phyloP scores from a whole-genome alignment of 2,888 invertebrate species.

The Diarsia rubi region DNA sequence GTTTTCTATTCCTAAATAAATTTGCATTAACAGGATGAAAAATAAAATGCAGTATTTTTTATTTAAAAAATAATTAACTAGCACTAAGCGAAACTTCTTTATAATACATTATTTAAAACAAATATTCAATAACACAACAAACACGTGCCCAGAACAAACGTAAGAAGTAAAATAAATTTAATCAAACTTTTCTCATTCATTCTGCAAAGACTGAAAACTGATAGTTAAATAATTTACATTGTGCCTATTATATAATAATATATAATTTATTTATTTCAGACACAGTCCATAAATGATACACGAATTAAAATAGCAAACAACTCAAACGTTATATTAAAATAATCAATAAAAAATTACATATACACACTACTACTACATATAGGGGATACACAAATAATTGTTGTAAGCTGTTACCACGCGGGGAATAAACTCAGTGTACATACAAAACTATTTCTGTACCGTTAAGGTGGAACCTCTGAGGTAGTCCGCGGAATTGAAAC shows the following conservation, averaged over 20 bases:
- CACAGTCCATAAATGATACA: too few relatives aligned
- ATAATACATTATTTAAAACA: constrained; percentile 1
- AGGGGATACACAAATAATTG: constrained; percentile 14
- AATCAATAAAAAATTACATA: too few relatives aligned
- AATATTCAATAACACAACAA: constrained; percentile 48
- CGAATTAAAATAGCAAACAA: too few relatives aligned
- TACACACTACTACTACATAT: too few relatives aligned
- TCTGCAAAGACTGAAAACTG: constrained; percentile 36
- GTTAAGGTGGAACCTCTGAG: too few relatives aligned
- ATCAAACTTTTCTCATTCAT: constrained; percentile 46
- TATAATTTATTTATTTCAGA: too few relatives aligned
- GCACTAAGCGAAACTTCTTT: background rate
- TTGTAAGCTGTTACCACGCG: constrained; percentile 7
- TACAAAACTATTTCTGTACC: background rate
- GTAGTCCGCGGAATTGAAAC: too few relatives aligned
- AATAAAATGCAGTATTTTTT: background rate
- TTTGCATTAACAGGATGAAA: background rate
- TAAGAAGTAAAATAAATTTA: constrained; percentile 47
- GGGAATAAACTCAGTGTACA: constrained; percentile 5
- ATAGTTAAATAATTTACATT: constrained; percentile 33
- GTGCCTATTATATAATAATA: too few relatives aligned
- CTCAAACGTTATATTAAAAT: too few relatives aligned
- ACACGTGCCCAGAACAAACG: constrained; percentile 20
- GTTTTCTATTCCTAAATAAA: background rate
- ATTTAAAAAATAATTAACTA: background rate